A percentile compares a stretch with the other conserved stretches of the same genome.
Conservation (phyloP, 2,797 vertebrate species). For the Liparis tanakae region DNA sequence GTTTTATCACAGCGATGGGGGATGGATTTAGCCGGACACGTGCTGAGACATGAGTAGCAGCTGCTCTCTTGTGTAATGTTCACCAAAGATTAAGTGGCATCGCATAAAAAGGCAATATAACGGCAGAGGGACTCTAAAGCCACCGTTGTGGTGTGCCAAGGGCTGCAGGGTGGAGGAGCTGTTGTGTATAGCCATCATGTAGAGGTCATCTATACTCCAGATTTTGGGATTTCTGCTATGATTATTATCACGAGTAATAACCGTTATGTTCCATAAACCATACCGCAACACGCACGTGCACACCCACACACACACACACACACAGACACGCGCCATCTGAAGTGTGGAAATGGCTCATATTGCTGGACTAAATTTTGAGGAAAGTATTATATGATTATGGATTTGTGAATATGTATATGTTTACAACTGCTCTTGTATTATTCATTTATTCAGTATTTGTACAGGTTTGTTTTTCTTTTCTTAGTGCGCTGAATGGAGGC, state of each 20-base stretch:
- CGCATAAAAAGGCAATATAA: constrained; percentile 80
- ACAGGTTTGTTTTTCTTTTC: constrained; percentile 74
- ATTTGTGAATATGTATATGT: constrained; percentile 85
- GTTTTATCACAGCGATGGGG: constrained; percentile 35
- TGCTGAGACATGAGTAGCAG: constrained; percentile 39
- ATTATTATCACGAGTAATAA: constrained; percentile 55
- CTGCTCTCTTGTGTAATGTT: constrained; percentile 63
- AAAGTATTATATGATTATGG: constrained; percentile 54
- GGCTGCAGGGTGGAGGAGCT: constrained; percentile 50
- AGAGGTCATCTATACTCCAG: constrained; percentile 49
- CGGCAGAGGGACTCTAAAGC: constrained; percentile 56
- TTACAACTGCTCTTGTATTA: constrained; percentile 76
- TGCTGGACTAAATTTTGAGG: constrained; percentile 50
- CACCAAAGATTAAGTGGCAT: constrained; percentile 91
- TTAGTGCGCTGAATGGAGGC: constrained; percentile 69
- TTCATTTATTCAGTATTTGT: constrained; percentile 83
- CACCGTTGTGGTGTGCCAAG: constrained; percentile 48
- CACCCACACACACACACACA: constrained; percentile 20
- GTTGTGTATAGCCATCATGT: constrained; percentile 53
- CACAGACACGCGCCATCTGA: constrained; percentile 36
- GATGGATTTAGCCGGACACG: constrained; percentile 39
- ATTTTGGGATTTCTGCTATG: constrained; percentile 58
- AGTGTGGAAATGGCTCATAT: constrained; percentile 56
- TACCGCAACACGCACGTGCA: constrained; percentile 38
- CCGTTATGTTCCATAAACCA: constrained; percentile 44